phyloP scores from a whole-genome alignment of 2,113 vertebrate genomes.

The Phrynocephalus versicolor region DNA sequence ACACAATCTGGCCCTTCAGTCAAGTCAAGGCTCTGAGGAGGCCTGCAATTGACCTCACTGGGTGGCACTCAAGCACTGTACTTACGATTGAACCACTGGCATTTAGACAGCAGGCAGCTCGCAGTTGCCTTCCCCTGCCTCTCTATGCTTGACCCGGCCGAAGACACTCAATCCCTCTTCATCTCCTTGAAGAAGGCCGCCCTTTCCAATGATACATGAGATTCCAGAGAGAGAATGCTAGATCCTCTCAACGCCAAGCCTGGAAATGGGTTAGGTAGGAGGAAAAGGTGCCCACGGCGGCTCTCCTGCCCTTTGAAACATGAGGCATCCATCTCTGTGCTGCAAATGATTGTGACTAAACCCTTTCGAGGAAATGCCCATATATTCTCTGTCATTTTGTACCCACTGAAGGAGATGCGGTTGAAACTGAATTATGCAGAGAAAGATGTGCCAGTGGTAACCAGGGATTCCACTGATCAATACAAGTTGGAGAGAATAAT shows the following conservation, averaged over 20 bases:
- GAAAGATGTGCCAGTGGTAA: background rate
- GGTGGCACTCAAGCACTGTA: constrained; percentile 1
- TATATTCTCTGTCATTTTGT: background rate
- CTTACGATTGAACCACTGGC: constrained; percentile 20
- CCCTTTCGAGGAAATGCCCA: background rate
- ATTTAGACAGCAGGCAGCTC: background rate
- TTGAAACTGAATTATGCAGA: background rate
- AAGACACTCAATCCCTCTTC: background rate
- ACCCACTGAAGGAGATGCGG: background rate
- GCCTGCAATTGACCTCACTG: background rate
- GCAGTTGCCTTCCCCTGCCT: background rate
- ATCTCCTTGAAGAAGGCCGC: background rate
- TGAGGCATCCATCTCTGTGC: background rate
- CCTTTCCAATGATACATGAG: background rate
- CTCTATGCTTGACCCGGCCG: background rate
- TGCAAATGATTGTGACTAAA: background rate
- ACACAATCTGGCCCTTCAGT: background rate
- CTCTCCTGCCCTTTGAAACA: background rate
- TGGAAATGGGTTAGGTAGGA: background rate
- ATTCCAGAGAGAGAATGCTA: background rate
- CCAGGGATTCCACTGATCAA: no score
- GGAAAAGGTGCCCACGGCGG: no score
- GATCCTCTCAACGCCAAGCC: background rate
- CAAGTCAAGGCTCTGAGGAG: background rate
- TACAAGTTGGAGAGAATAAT: background rate